Base-by-base conservation (phyloP, 2,797 vertebrate species). In the Australoheros facetus region DNA sequence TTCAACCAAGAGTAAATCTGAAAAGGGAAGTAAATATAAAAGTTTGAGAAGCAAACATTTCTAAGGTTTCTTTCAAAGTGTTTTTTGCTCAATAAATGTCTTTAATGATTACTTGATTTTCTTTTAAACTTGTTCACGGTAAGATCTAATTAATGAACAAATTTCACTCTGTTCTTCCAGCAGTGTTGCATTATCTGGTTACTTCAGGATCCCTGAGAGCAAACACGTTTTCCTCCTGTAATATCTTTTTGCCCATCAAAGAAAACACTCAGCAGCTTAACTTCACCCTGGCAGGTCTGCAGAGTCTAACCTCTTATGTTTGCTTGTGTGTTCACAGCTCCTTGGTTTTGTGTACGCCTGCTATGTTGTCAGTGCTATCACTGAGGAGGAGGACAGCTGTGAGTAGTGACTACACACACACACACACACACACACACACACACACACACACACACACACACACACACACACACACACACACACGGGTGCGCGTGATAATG, bases 321-420 rank as follows among this genome's bases (percentile, higher is more conserved):
- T 87, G 23, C 81, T 82, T 93, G 56, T 94, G 81, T 94, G 85
- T 96, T 88, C 92, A 75, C 96, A 97, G 97, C 95, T 97, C 91
- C 92, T 97, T 92, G 96, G 96, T 73, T 98, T 97, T 30, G 94
- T 97, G 84, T 98, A 96, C 0, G 96, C 97, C 93, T 97, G 97
- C 90, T 97, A 97, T 0, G 95, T 98, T 83, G 96, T 97, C 93
- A 97, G 97, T 59, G 95, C 96, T 79, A 96, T 97, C 88, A 97
- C 96, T 10, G 97, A 98, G 89, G 97, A 98, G 91, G 97, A 98
- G 87, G 97, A 97, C 95, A 97, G 97, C 93, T 98, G 96, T 97
- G 93, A 98, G 97, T 97, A 98, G 97, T 97, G 91, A 79, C 79
- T 56, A 72, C 58, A 80, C 77, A 75, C 86, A 79, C 78, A 28